Evolutionary conservation across 2,113 vertebrate species (phyloP).

Genomic region (Gambusia holbrooki): DNA sequence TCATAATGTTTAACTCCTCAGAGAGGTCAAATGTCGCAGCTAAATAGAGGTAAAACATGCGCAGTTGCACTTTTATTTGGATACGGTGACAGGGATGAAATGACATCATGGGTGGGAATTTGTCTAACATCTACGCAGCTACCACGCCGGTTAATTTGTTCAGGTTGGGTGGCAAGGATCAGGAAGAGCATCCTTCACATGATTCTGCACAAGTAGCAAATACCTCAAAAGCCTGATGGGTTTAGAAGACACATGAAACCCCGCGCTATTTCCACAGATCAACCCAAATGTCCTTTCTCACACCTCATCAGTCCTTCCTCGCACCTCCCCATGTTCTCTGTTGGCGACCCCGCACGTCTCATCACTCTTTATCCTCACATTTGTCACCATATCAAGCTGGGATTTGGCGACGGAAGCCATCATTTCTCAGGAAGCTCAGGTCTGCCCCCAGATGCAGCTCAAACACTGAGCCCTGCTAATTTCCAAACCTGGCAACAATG

Average conservation of each 20-base stretch:
- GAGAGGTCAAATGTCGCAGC: background rate
- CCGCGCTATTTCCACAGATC: slow-evolving; percentile 27
- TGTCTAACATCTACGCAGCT: background rate
- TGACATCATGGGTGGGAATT: background rate
- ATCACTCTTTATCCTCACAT: slow-evolving; percentile 33
- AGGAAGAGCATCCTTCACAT: slow-evolving; percentile 53
- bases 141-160: slow-evolving; percentile 21
- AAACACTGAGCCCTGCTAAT: slow-evolving; percentile 73
- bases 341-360: background rate
- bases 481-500: slow-evolving; percentile 60
- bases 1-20: slow-evolving; percentile 24
- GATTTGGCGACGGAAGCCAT: slow-evolving; percentile 36
- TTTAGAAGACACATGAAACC: slow-evolving; percentile 75
- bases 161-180: slow-evolving; percentile 40
- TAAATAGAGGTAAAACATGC: background rate
- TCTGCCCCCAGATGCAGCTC: slow-evolving; percentile 55
- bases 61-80: background rate
- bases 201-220: slow-evolving; percentile 69
- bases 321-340: background rate
- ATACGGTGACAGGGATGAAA: slow-evolving; percentile 25
- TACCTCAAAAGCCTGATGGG: slow-evolving; percentile 64
- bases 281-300: slow-evolving; percentile 18
- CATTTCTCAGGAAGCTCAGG: slow-evolving; percentile 50
- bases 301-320: slow-evolving; percentile 15
- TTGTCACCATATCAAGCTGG: slow-evolving; percentile 54